Evolutionary conservation across 2,888 invertebrate genomes (phyloP), one percentile per base, ranked within the genome.

Genomic region (Nemotelus pantherinus): DNA sequence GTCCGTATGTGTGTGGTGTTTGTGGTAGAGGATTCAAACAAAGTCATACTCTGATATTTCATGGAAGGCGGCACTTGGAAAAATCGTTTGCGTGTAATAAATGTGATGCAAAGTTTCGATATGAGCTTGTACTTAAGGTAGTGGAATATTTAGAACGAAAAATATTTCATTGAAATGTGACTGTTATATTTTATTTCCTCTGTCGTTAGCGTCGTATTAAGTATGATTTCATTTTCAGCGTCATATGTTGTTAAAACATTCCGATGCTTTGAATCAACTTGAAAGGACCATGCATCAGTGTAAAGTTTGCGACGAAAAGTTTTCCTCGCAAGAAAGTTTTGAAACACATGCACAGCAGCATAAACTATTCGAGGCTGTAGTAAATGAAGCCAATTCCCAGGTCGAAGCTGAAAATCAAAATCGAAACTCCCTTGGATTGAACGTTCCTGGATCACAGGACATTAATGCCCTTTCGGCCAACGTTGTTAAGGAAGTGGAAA

Each of bases 261-360:
- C 82, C 2, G 80, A 74, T 3, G n/a, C 71, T 82, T 82, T 25
- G 91, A 91, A 48, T 64, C 2, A 50, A 55, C 25, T 10, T 78
- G 47, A 89, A 82, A 82, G 91, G 91, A 55, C 63, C 3, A 45
- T 50, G 50, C 9, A 79, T 53, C 89, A 89, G 71, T 87, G 86
- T 76, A 84, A 78, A 57, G 47, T 70, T 7, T 80, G 80, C 63
- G 76, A 77, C 6, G 68, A 71, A 74, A 43, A 25, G 7, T 80
- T 80, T 50, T 76, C 79, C 7, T 75, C 80, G 7, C 79, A 78
- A 55, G 75, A 76, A 47, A 78, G 78, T 1, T 39, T 80, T 44
- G 72, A 74, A 7, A 75, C 65, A 10, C 80, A 80, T 67, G 47
- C 55, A 7, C 63, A 78, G 2, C 78, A 79, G 4, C 78, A 78